Percentiles rank a stretch among this genome's conserved stretches.
phyloP scores from a whole-genome alignment of 2,888 invertebrate species.

The Philonicus albiceps region DNA sequence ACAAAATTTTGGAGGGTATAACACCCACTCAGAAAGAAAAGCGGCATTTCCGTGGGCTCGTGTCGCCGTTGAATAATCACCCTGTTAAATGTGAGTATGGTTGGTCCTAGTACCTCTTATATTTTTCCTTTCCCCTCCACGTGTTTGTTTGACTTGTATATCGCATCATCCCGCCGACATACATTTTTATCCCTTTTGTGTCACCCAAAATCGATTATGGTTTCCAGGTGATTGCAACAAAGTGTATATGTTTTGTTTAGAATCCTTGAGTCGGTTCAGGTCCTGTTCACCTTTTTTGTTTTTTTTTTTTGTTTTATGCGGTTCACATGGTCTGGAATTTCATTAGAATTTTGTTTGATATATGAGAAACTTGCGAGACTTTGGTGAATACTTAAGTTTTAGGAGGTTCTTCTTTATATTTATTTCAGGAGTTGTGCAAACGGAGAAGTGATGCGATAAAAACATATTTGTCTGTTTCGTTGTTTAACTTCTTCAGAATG shows the following conservation, averaged over 20 bases:
- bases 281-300: not conserved
- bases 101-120: not conserved
- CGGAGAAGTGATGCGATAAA: not conserved
- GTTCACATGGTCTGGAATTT: not conserved
- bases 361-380: not conserved
- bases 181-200: not conserved
- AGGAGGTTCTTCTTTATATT: not conserved
- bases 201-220: not conserved
- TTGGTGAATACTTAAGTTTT: not conserved
- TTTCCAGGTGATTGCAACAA: not conserved
- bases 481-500: not conserved
- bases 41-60: not conserved
- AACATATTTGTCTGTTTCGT: not conserved
- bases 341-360: not conserved
- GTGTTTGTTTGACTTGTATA: not conserved
- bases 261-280: not conserved
- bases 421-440: not conserved
- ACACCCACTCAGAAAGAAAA: not conserved
- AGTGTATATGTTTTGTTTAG: not conserved
- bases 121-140: not conserved
- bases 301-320: no score
- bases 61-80: not conserved
- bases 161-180: not conserved
- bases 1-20: not conserved
- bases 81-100: conserved; percentile 9